Conservation (phyloP, 1,140 invertebrate genomes). For the Drosophila jambulina region DNA sequence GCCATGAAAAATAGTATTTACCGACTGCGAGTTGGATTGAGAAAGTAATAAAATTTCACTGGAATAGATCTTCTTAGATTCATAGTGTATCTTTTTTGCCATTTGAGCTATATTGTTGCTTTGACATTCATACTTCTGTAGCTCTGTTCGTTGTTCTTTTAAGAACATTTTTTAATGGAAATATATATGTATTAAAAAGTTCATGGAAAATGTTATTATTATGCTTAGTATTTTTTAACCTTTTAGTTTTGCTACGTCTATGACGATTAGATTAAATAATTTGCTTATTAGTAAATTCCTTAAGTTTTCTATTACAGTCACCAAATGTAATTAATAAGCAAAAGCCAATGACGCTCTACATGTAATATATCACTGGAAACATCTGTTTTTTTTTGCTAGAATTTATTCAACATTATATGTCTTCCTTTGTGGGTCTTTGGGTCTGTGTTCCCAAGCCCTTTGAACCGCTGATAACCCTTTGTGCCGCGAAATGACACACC, state of each 20-base stretch:
- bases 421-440: neutral
- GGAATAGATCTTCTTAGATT: neutral
- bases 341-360: neutral
- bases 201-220: neutral
- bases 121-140: neutral
- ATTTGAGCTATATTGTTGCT: neutral
- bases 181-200: neutral
- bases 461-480: slow-evolving; percentile 31
- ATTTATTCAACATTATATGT: neutral
- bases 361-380: neutral
- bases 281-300: neutral
- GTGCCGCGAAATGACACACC: slow-evolving; percentile 6
- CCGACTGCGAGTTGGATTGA: neutral
- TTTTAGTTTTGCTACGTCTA: neutral
- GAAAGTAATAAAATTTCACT: slow-evolving; percentile 5
- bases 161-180: neutral
- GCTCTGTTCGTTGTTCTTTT: neutral
- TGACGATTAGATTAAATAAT: no score
- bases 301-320: neutral
- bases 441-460: slow-evolving; percentile 2
- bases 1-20: slow-evolving; percentile 11
- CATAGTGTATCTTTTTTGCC: neutral
- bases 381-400: slow-evolving; percentile 3
- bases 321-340: neutral
- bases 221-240: no score